A percentile compares a stretch with the other conserved stretches of the same genome.
Conservation (phyloP, 2,888 invertebrate species). For the Eristalis pertinax region DNA sequence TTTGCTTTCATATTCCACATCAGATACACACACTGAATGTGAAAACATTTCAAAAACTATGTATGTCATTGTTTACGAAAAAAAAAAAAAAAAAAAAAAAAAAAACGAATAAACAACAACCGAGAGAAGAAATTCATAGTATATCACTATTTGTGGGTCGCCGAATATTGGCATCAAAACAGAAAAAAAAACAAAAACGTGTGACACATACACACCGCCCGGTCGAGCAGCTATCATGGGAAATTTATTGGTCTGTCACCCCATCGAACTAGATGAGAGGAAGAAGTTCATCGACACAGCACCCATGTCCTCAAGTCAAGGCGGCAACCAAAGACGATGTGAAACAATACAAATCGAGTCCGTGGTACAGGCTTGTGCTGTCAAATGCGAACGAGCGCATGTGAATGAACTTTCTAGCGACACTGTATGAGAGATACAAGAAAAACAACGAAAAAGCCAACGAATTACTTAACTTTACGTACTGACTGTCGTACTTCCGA, state of each 20-base stretch:
- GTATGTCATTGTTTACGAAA: conserved; percentile 26
- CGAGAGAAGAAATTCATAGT: not conserved
- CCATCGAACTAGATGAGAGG: conserved; percentile 7
- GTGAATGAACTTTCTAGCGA: conserved; percentile 52
- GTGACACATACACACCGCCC: not conserved
- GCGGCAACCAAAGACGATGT: not conserved
- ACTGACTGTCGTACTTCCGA: not conserved
- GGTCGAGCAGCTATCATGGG: conserved; percentile 33
- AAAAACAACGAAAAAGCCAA: not conserved
- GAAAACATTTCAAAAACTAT: conserved; percentile 50
- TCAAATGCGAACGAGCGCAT: not conserved
- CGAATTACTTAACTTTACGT: conserved; percentile 21
- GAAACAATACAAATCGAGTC: conserved; percentile 39
- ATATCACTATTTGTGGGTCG: conserved; percentile 46
- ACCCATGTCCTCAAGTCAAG: too few relatives aligned
- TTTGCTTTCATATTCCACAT: conserved; percentile 31
- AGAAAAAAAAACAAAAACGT: not conserved
- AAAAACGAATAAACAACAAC: not conserved
- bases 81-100: not conserved
- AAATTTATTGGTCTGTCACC: conserved; percentile 30
- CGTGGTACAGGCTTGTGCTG: conserved; percentile 22
- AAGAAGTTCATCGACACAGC: conserved; percentile 48
- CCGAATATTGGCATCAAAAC: conserved; percentile 63
- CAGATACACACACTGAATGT: conserved; percentile 1
- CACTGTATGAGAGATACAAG: not conserved